These are phyloP conservation scores for Syrista parreyssii DNA, from an alignment of 2,888 invertebrate genomes.

Conservation along the genomic window DNA sequence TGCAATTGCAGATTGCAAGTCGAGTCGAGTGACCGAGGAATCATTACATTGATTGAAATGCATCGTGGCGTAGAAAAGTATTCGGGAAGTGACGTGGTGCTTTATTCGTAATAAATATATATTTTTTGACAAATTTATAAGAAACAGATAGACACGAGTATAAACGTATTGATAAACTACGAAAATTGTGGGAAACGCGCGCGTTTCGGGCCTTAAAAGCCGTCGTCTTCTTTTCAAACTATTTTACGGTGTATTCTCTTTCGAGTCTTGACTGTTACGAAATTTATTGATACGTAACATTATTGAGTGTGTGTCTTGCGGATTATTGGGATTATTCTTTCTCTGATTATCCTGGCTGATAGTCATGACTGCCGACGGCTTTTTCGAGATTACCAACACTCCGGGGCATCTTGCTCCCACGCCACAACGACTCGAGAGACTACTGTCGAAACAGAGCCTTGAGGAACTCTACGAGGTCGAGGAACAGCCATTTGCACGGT, in stretches of 20 bases:
- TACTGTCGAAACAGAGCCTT: slow-evolving; percentile 63
- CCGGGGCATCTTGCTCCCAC: slow-evolving; percentile 66
- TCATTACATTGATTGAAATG: slow-evolving; percentile 24
- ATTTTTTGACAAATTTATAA: background rate
- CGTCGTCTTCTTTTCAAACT: background rate
- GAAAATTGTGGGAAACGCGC: background rate
- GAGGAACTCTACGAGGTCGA: slow-evolving; percentile 65
- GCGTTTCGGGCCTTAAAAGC: background rate
- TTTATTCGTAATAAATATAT: slow-evolving; percentile 5
- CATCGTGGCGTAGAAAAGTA: slow-evolving; percentile 18
- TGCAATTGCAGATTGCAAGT: background rate
- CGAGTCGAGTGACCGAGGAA: slow-evolving; percentile 10
- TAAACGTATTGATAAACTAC: background rate
- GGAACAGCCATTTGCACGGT: slow-evolving; percentile 66
- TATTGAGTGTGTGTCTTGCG: background rate
- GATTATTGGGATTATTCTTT: slow-evolving; percentile 30
- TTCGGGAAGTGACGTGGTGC: slow-evolving; percentile 47
- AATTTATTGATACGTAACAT: background rate
- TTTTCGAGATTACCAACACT: slow-evolving; percentile 64
- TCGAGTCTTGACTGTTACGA: background rate
- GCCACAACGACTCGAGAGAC: slow-evolving; percentile 63
- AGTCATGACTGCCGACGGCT: slow-evolving; percentile 62
- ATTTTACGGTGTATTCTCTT: background rate
- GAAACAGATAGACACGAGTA: background rate
- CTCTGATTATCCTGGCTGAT: slow-evolving; percentile 23